phyloP scores from a whole-genome alignment of 2,888 invertebrate species.

The Pandemis heparana region DNA sequence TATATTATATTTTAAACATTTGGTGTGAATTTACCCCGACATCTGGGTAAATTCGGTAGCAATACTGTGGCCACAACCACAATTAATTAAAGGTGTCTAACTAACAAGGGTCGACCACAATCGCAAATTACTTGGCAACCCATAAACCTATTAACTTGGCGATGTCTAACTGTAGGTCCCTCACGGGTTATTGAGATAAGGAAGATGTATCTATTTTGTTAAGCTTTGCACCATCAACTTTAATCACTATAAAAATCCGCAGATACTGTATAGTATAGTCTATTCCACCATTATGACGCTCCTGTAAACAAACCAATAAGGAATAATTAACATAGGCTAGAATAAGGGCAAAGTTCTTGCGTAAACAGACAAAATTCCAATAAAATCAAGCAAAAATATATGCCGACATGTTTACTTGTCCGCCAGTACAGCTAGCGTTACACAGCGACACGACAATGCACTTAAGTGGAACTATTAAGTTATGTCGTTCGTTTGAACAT shows the following conservation, averaged over 20 bases:
- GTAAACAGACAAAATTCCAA: too few species aligned
- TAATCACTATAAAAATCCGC: too few species aligned
- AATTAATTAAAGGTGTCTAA: constrained; percentile 19
- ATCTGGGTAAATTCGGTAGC: background rate
- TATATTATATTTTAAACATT: too few species aligned
- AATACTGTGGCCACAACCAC: background rate
- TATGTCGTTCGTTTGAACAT: constrained; percentile 30
- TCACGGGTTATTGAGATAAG: background rate
- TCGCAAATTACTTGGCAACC: constrained; percentile 16
- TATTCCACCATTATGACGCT: too few species aligned
- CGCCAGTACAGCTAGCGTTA: constrained; percentile 24
- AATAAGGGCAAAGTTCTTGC: too few species aligned
- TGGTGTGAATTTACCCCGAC: background rate
- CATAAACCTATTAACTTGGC: constrained; percentile 17
- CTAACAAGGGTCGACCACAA: constrained; percentile 13
- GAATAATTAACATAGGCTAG: too few species aligned
- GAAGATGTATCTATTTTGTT: too few species aligned
- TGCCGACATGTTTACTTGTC: constrained; percentile 19
- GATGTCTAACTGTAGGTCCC: background rate
- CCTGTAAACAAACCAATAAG: too few species aligned
- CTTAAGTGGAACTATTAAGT: constrained; percentile 54
- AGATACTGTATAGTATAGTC: too few species aligned
- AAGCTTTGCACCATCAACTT: too few species aligned
- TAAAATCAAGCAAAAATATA: background rate
- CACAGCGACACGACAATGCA: constrained; percentile 53